Evolutionary conservation across 1,140 invertebrate species (phyloP), one percentile per base, ranked within the genome.

Genomic region (Dryas iulia): DNA sequence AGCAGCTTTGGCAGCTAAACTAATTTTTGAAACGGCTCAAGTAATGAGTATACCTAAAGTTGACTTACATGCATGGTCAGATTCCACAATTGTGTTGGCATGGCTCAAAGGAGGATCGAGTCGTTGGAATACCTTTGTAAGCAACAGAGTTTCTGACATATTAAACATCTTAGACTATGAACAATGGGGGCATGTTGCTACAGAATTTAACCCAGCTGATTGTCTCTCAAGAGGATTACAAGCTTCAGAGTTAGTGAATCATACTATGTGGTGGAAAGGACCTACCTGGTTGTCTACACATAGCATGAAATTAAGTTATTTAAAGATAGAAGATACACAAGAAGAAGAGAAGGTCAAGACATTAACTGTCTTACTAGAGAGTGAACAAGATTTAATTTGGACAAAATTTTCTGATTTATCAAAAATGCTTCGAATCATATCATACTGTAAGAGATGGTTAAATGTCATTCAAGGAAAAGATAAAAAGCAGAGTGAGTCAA

Each of bases 81-180:
- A 92, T 61, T 89, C 88, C 1, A 87, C 79, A 1, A 83, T 92
- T 0, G 84, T 86, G 2, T 60, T 92, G 18, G 69, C 69, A 12
- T 92, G 89, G 88, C 65, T 91, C 18, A 60, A 23, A 5, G 63
- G 63, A 23, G 18, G n/a, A 1, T 5, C 53, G 4, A 66, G 18
- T 14, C 33, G 61, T 18, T 71, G 62, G 63, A 58, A 14, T 26
- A 47, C 63, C 1, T 71, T 65, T 59, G 62, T 66, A 11, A 54
- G 14, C 76, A 12, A 65, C 71, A 11, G 69, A 72, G 10, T 84
- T 5, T 58, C 26, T 24, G 75, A 71, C n/a, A 69, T 69, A 23
- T 24, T 61, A 24, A 66, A 54, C 21, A 60, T 61, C 18, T 24
- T 72, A 25, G 61, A 61, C 8, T 61, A 60, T 12, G 35, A 57